These are phyloP conservation scores for Typhlichthys subterraneus DNA, from an alignment of 2,797 vertebrate genomes.

Conservation along the genomic window DNA sequence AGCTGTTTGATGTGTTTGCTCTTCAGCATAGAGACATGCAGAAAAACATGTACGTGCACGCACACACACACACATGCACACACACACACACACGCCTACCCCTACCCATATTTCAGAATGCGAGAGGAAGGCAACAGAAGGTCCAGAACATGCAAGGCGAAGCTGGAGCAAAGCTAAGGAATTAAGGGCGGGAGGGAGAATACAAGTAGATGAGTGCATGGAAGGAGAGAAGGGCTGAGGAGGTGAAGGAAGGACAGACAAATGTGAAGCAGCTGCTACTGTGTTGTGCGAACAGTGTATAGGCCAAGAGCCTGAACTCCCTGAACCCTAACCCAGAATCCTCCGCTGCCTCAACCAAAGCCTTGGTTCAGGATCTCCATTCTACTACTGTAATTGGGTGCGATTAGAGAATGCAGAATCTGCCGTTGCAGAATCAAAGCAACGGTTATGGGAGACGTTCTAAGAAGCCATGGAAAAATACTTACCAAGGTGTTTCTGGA, in stretches of 20 bases:
- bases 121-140: neutral
- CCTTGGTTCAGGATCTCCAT: no score
- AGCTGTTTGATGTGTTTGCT: neutral
- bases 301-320: no score
- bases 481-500: no score
- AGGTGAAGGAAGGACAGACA: neutral
- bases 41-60: neutral
- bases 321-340: no score
- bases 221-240: neutral
- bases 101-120: neutral
- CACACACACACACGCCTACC: neutral
- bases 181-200: constrained; percentile 22
- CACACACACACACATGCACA: neutral
- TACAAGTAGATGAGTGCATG: neutral
- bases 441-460: no score
- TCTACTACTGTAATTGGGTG: no score
- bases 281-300: neutral
- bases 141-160: neutral
- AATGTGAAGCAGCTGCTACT: constrained; percentile 1
- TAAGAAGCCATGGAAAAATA: no score
- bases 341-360: no score
- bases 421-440: no score
- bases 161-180: no score
- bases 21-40: neutral
- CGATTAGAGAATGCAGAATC: no score